phyloP scores from a whole-genome alignment of 2,888 invertebrate genomes.

The Nomada hirtipes region DNA sequence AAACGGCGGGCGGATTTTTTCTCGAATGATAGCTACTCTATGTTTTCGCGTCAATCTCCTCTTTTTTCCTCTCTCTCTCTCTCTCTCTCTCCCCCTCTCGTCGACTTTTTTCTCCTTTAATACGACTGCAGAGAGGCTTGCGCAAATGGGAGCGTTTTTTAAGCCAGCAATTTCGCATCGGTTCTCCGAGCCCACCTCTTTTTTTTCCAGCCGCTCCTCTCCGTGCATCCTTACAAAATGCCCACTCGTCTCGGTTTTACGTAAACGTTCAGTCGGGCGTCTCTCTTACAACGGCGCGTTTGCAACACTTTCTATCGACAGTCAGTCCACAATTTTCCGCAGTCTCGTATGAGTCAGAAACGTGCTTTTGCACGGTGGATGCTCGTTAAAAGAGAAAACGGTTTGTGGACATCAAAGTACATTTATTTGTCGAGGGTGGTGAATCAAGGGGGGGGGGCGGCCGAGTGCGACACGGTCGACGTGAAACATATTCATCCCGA shows the following conservation, averaged over 20 bases:
- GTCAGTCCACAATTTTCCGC: background rate
- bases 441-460: constrained; percentile 51
- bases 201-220: background rate
- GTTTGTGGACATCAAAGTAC: constrained; percentile 33
- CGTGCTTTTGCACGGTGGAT: background rate
- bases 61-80: too few relatives aligned
- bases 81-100: too few relatives aligned
- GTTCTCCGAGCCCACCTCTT: background rate
- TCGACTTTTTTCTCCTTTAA: background rate
- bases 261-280: background rate
- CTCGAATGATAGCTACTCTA: background rate
- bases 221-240: background rate
- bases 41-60: too few relatives aligned
- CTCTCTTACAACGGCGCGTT: constrained; percentile 14
- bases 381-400: background rate
- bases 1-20: background rate
- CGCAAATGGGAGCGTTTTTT: background rate
- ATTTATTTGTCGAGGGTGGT: constrained; percentile 50
- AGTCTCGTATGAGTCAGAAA: constrained; percentile 19
- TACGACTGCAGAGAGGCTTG: background rate
- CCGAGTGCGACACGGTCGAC: background rate
- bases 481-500: constrained; percentile 31
- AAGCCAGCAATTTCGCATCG: background rate
- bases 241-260: background rate
- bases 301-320: constrained; percentile 18